phyloP scores from a whole-genome alignment of 2,113 vertebrate genomes.

The Clupea harengus region DNA sequence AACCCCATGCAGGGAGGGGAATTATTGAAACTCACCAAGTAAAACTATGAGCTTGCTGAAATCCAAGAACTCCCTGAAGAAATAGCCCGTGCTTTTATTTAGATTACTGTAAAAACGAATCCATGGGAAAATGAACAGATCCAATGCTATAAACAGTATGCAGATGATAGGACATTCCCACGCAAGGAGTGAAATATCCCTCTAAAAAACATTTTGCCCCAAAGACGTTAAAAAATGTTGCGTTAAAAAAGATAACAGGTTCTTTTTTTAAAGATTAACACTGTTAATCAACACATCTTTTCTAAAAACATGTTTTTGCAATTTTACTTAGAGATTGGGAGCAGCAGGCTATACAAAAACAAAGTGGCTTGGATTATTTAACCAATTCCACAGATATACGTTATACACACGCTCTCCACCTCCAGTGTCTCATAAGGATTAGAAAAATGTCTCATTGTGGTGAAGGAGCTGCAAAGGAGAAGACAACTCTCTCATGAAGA shows the following conservation, averaged over 20 bases:
- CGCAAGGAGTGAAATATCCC: not conserved
- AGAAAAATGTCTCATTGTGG: not conserved
- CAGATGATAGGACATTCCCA: not conserved
- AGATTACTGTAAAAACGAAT: not conserved
- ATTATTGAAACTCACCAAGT: not conserved
- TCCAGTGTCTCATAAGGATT: not conserved
- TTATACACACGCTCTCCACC: not conserved
- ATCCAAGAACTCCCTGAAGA: not conserved
- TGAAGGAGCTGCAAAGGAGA: not conserved
- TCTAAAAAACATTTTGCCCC: not conserved
- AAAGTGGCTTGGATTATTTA: not conserved
- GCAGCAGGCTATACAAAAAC: not conserved
- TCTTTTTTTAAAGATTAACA: not conserved
- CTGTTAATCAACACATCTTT: no score
- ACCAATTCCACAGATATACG: not conserved
- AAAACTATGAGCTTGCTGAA: constrained; percentile 8
- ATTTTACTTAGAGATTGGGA: not conserved
- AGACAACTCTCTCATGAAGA: not conserved
- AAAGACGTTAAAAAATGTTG: not conserved
- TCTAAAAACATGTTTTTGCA: not conserved
- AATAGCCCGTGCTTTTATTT: not conserved
- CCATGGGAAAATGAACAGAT: not conserved
- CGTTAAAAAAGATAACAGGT: not conserved
- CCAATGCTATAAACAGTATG: not conserved
- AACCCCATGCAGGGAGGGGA: not conserved